Conservation (phyloP, 2,797 vertebrate species). For the Vultur gryphus region DNA sequence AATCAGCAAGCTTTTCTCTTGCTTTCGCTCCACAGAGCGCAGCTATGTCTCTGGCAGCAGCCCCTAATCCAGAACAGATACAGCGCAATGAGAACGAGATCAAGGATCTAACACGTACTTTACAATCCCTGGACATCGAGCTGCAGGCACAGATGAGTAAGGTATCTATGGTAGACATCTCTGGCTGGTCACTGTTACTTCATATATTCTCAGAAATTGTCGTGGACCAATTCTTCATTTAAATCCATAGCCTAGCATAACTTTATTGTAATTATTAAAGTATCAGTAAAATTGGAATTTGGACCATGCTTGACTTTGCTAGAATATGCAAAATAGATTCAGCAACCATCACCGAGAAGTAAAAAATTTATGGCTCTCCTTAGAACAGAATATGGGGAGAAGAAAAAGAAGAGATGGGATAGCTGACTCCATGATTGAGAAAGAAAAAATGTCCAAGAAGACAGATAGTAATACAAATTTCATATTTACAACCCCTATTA, state of each 20-base stretch:
- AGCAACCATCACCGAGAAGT: not conserved
- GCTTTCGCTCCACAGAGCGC: conserved; percentile 70
- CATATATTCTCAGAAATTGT: not conserved
- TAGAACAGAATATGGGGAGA: not conserved
- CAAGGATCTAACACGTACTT: conserved; percentile 83
- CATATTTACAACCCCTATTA: not conserved
- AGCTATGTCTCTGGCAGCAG: conserved; percentile 70
- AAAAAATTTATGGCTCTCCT: not conserved
- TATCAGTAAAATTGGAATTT: not conserved
- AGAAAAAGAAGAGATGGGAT: not conserved
- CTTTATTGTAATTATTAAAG: not conserved
- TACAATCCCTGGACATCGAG: conserved; percentile 93
- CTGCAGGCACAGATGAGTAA: conserved; percentile 89
- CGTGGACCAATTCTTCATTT: not conserved
- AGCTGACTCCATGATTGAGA: not conserved
- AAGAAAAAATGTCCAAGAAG: not conserved
- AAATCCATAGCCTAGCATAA: not conserved
- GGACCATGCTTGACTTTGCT: not conserved
- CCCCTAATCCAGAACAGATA: conserved; percentile 73
- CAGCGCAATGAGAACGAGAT: conserved; percentile 83
- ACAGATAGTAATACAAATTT: not conserved
- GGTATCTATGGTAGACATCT: conserved; percentile 67
- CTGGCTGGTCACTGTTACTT: not conserved
- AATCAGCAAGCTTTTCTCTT: not conserved
- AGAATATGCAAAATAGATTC: not conserved